phyloP scores from a whole-genome alignment of 1,140 invertebrate genomes.

The Bombus affinis region DNA sequence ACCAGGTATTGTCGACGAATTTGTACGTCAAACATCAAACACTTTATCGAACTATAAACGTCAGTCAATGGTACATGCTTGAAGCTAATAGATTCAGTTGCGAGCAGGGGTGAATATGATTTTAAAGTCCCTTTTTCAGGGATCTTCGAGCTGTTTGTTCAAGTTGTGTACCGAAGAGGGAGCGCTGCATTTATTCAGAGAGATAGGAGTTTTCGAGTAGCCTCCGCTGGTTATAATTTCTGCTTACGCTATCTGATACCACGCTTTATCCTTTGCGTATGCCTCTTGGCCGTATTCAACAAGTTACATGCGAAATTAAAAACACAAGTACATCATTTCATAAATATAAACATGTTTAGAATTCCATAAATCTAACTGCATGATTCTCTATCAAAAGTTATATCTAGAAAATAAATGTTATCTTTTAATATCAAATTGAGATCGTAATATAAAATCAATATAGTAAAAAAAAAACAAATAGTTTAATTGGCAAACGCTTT shows the following conservation, averaged over 20 bases:
- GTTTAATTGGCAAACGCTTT: no score
- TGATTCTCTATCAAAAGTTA: no score
- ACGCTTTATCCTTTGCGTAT: neutral
- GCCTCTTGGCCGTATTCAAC: constrained; percentile 1
- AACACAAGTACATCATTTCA: neutral
- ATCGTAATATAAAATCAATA: no score
- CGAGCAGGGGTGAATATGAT: constrained; percentile 37
- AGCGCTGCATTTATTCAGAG: neutral
- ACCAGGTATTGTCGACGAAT: neutral
- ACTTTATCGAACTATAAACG: constrained; percentile 7
- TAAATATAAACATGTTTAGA: no score
- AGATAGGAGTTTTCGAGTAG: constrained; percentile 18
- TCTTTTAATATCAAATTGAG: no score
- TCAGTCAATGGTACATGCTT: constrained; percentile 5
- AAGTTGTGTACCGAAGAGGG: constrained; percentile 35
- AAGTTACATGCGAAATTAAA: constrained; percentile 13
- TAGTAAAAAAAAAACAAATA: no score
- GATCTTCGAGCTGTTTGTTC: constrained; percentile 29
- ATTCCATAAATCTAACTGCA: no score
- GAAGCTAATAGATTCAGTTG: constrained; percentile 48
- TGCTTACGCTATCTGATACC: neutral
- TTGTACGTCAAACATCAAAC: constrained; percentile 14
- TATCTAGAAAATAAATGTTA: no score
- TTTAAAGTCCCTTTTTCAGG: constrained; percentile 33
- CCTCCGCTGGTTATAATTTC: neutral